Percentiles rank a stretch among this genome's conserved stretches.
phyloP scores from a whole-genome alignment of 2,888 invertebrate species.

The Iselma pallidipennis region DNA sequence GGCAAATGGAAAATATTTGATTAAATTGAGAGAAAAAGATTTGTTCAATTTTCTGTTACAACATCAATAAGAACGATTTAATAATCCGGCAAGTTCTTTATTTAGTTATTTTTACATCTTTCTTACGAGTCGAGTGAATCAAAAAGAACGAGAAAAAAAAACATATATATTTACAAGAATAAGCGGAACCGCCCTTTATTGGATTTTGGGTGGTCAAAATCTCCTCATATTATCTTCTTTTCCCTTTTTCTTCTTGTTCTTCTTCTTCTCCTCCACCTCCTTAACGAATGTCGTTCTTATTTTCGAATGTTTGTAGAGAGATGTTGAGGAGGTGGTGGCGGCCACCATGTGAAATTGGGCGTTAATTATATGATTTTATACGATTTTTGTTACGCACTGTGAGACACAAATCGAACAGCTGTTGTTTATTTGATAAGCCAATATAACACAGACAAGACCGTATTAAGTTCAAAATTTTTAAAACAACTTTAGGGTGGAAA shows the following conservation, averaged over 20 bases:
- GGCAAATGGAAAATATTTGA: too few species aligned
- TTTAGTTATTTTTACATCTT: background rate
- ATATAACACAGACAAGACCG: background rate
- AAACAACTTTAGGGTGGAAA: too few species aligned
- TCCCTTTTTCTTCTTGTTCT: slow-evolving; percentile 9
- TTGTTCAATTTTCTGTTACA: too few species aligned
- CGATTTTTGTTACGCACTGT: slow-evolving; percentile 18
- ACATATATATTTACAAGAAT: slow-evolving; percentile 1
- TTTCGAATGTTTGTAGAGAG: slow-evolving; percentile 13
- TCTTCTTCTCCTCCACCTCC: slow-evolving; percentile 8
- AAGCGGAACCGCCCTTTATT: slow-evolving; percentile 22
- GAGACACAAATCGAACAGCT: slow-evolving; percentile 1
- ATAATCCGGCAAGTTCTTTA: background rate
- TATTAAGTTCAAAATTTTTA: background rate
- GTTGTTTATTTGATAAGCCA: background rate
- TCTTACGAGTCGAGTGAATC: background rate
- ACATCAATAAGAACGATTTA: background rate
- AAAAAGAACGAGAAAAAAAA: background rate
- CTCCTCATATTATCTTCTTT: background rate
- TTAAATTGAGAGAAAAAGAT: too few species aligned
- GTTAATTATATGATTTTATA: slow-evolving; percentile 38
- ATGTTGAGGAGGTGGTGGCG: too few species aligned
- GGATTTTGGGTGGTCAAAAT: slow-evolving; percentile 27
- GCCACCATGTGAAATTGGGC: slow-evolving; percentile 41
- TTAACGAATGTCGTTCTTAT: background rate